Percentiles rank a stretch among this genome's conserved stretches.
Conservation (phyloP, 2,888 invertebrate genomes). For the Xanthia togata region DNA sequence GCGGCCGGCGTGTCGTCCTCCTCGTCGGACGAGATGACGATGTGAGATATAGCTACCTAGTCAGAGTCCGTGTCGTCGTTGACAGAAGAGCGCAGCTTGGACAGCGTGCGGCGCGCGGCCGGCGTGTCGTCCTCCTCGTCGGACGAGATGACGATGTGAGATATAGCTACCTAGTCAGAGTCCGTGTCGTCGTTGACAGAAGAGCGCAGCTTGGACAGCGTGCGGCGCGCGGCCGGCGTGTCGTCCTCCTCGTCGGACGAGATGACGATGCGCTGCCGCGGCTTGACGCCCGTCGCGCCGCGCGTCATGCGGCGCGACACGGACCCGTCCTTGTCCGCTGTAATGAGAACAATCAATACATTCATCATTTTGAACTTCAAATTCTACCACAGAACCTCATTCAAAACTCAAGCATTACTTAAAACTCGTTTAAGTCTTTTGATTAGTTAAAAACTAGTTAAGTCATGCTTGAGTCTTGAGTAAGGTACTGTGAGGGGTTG, state of each 20-base stretch:
- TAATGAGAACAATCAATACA: neutral
- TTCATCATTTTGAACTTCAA: neutral
- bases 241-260: conserved; percentile 89
- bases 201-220: conserved; percentile 86
- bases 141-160: too few species aligned
- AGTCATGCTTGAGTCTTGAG: too few species aligned
- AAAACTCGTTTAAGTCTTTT: too few species aligned
- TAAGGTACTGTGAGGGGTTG: too few species aligned
- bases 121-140: conserved; percentile 90
- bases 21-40: conserved; percentile 89
- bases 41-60: conserved; percentile 76
- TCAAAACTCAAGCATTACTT: too few species aligned
- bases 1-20: conserved; percentile 89
- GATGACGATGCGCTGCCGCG: conserved; percentile 89
- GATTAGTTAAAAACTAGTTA: too few species aligned
- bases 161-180: conserved; percentile 69
- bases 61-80: conserved; percentile 82
- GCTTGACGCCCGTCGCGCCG: conserved; percentile 88
- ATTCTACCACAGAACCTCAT: neutral
- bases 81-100: conserved; percentile 86
- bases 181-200: conserved; percentile 85
- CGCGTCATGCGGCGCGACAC: conserved; percentile 86
- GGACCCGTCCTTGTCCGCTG: conserved; percentile 64
- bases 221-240: conserved; percentile 86
- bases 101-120: conserved; percentile 85